Percentiles rank a stretch among this genome's conserved stretches.
phyloP scores from a whole-genome alignment of 2,113 vertebrate genomes.

The Sebastes schlegelii region DNA sequence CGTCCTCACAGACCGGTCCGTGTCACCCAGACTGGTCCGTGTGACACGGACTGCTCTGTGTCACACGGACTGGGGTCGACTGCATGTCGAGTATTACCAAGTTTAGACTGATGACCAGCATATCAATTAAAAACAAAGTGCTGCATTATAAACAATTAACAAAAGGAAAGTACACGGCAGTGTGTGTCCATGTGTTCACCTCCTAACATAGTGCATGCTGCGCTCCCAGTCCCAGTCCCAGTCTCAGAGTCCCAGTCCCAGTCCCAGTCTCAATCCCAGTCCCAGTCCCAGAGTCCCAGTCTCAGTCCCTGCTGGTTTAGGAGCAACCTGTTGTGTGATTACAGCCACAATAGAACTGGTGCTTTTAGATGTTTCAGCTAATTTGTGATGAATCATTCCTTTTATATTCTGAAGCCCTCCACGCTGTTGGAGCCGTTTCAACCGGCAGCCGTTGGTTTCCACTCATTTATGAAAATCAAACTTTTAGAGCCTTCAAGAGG shows the following conservation, averaged over 20 bases:
- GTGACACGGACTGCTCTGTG: neutral
- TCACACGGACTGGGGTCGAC: neutral
- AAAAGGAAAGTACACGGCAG: neutral
- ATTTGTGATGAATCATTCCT: neutral
- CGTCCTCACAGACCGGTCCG: too few relatives aligned
- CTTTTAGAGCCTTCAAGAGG: neutral
- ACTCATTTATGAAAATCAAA: neutral
- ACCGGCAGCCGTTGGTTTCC: neutral
- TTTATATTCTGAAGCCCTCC: too few relatives aligned
- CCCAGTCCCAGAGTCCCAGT: too few relatives aligned
- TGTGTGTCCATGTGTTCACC: neutral
- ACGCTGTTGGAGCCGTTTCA: neutral
- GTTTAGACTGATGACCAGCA: conserved; percentile 57
- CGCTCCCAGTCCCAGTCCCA: too few relatives aligned
- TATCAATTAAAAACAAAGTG: conserved; percentile 60
- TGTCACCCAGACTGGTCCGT: too few relatives aligned
- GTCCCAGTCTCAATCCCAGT: too few relatives aligned
- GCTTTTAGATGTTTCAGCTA: neutral
- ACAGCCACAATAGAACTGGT: neutral
- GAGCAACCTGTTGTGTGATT: too few relatives aligned
- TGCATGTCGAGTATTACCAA: conserved; percentile 39
- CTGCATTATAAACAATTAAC: conserved; percentile 65
- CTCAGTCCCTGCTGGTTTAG: too few relatives aligned
- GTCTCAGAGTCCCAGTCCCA: too few relatives aligned
- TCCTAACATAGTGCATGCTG: conserved; percentile 6